phyloP scores from a whole-genome alignment of 2,797 vertebrate species.

The Schizopygopsis pylzovi region DNA sequence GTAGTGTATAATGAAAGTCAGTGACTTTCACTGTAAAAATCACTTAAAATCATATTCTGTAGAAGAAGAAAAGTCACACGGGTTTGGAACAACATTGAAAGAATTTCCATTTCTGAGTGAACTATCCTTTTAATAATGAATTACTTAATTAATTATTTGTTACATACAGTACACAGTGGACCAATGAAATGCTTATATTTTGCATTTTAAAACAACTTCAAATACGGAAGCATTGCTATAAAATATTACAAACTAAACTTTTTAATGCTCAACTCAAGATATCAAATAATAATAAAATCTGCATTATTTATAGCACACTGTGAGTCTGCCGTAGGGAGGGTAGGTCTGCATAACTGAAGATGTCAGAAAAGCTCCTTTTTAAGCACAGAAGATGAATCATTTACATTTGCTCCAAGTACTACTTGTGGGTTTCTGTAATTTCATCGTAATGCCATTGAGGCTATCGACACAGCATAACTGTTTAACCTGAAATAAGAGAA shows the following conservation, averaged over 20 bases:
- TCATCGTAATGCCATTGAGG: background rate
- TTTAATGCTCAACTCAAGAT: background rate
- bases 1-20: background rate
- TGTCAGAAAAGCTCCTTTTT: slow-evolving; percentile 20
- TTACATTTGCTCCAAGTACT: slow-evolving; percentile 8
- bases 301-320: slow-evolving; percentile 12
- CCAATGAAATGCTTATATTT: background rate
- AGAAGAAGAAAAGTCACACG: background rate
- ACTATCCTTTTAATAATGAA: background rate
- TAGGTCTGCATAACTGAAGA: background rate
- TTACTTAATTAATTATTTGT: background rate
- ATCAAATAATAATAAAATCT: slow-evolving; percentile 13
- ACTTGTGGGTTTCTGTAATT: background rate
- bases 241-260: background rate
- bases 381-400: slow-evolving; percentile 15
- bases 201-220: background rate
- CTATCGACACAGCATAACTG: background rate
- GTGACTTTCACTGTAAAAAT: background rate
- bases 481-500: slow-evolving; percentile 9
- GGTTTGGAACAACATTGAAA: background rate
- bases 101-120: background rate
- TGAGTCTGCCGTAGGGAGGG: background rate
- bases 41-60: background rate
- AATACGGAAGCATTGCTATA: background rate
- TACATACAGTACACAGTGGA: background rate